Percentiles rank a stretch among this genome's conserved stretches.
Evolutionary conservation across 2,113 vertebrate genomes (phyloP).

Genomic region (Polypterus senegalus): DNA sequence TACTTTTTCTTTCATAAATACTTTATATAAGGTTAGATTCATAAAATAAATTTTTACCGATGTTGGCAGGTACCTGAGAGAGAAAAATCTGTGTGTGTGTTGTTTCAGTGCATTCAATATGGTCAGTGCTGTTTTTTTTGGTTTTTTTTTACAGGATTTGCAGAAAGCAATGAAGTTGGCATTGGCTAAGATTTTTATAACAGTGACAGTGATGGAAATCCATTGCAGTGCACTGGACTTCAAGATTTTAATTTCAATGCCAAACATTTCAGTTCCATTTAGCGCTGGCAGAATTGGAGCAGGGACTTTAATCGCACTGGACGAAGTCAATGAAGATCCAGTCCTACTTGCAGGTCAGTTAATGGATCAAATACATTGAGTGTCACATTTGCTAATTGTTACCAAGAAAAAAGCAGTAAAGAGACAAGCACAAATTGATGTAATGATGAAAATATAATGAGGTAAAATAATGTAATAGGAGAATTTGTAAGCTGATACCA

Average conservation of each 20-base stretch:
- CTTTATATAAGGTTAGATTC: too few species aligned
- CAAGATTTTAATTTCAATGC: conserved; percentile 25
- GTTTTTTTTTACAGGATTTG: background rate
- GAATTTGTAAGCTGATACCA: too few species aligned
- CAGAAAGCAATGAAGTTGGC: background rate
- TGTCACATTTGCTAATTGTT: too few species aligned
- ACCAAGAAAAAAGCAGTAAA: too few species aligned
- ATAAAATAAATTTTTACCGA: background rate
- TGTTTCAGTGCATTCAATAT: background rate
- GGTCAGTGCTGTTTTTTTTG: background rate
- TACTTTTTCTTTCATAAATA: too few species aligned
- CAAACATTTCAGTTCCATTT: conserved; percentile 23
- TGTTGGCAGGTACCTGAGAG: background rate
- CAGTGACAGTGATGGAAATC: conserved; percentile 1
- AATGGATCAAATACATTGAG: too few species aligned
- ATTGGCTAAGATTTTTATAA: background rate
- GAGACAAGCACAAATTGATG: too few species aligned
- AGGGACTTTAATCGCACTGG: conserved; percentile 24
- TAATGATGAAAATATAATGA: too few species aligned
- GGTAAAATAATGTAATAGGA: too few species aligned
- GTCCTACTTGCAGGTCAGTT: conserved; percentile 23
- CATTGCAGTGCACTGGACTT: conserved; percentile 12
- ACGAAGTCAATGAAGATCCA: conserved; percentile 18
- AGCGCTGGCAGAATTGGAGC: conserved; percentile 23
- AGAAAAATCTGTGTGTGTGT: background rate